Percentiles rank a stretch among this genome's conserved stretches.
Evolutionary conservation across 2,888 invertebrate species (phyloP).

Genomic region (Harpalus rufipes): DNA sequence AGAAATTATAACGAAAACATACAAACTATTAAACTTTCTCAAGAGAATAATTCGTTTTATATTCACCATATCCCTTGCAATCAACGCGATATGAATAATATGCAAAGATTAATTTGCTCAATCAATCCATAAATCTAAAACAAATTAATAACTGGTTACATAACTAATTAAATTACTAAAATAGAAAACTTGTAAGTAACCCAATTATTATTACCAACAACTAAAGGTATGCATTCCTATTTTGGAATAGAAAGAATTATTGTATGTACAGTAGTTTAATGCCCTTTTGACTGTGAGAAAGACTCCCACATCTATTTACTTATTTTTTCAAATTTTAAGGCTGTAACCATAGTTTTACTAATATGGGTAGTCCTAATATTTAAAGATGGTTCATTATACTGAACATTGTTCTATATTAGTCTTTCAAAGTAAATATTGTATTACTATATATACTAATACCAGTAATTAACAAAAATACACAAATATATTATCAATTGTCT

Average conservation of each 20-base stretch:
- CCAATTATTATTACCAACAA: constrained; percentile 43
- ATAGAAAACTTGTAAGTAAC: constrained; percentile 46
- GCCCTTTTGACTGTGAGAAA: constrained; percentile 12
- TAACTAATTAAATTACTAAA: constrained; percentile 45
- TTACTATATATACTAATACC: too few relatives aligned
- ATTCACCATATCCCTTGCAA: neutral
- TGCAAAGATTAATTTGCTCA: constrained; percentile 29
- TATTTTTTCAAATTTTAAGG: neutral
- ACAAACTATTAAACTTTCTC: constrained; percentile 5
- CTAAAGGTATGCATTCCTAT: constrained; percentile 29
- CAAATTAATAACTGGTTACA: constrained; percentile 41
- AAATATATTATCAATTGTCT: too few relatives aligned
- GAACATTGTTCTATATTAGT: too few relatives aligned
- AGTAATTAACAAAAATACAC: too few relatives aligned
- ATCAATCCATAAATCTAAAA: constrained; percentile 38
- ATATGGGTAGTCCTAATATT: neutral
- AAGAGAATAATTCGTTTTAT: neutral
- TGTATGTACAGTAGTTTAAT: constrained; percentile 12
- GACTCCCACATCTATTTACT: constrained; percentile 12
- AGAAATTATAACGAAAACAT: neutral
- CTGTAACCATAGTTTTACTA: neutral
- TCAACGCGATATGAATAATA: constrained; percentile 9
- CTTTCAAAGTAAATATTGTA: too few relatives aligned
- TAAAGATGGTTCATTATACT: too few relatives aligned
- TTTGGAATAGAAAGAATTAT: constrained; percentile 32